Base-by-base conservation (phyloP, 2,797 vertebrate genomes). In the Phylloscopus collybita region DNA sequence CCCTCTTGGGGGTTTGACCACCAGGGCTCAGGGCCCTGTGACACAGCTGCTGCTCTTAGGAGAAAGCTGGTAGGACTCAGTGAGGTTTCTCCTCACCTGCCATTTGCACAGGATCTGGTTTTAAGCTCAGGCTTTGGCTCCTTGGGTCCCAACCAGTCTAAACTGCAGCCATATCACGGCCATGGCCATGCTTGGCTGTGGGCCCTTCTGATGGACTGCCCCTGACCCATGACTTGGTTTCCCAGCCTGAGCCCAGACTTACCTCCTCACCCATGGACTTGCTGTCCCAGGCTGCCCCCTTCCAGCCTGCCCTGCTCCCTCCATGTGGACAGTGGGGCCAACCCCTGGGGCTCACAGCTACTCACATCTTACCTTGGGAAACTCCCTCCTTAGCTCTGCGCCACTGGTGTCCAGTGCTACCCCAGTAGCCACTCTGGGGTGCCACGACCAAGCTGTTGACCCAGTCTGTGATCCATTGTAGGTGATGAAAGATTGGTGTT, bases 151-250 rank as follows among this genome's bases (percentile, higher is more conserved):
- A 91, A 2, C 17, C 26, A 66, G 5, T 51, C 25, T 53, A 27
- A 21, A 23, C 3, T 57, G 42, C 32, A 75, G 59, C 64, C 3
- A 2, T 51, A 26, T 53, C 18, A 36, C 0, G 0, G 27, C 57
- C 36, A 34, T 51, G n/a, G 16, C 62, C 11, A 1, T 9, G 29
- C 34, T 45, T 79, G 34, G 50, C 59, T 75, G 16, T 42, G 51
- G 42, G 29, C 13, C 23, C 47, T 57, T 34, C 59, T 53, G 67
- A 27, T 56, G 27, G 50, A 44, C 18, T 25, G 16, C 13, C 53
- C 11, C 26, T 60, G 69, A 21, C 13, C n/a, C 36, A 18, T 17
- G 29, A 72, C 40, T 8, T 23, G 4, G 15, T 16, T 81, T 90
- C 19, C n/a, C 27, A 67, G 36, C 42, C 71, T 60, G 54, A 40